Evolutionary conservation across 2,888 invertebrate genomes (phyloP).

Genomic region (Laothoe populi): DNA sequence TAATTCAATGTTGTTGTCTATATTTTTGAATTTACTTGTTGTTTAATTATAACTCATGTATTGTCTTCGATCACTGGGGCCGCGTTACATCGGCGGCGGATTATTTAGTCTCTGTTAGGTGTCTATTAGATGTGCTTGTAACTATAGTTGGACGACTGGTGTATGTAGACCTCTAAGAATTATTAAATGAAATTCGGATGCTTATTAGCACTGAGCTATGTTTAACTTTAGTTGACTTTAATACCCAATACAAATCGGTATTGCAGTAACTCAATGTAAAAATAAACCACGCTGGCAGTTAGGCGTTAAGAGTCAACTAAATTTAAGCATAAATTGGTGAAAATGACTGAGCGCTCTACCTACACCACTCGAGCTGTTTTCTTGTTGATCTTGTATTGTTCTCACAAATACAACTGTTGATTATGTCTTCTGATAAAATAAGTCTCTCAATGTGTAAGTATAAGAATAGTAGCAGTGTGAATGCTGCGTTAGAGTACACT

Average conservation of each 20-base stretch:
- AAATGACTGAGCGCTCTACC: neutral
- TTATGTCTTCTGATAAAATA: slow-evolving; percentile 62
- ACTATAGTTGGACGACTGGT: slow-evolving; percentile 47
- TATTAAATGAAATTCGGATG: no score
- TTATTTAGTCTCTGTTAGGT: slow-evolving; percentile 70
- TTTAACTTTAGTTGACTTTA: neutral
- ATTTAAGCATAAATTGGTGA: neutral
- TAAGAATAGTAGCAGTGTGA: neutral
- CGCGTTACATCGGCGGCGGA: slow-evolving; percentile 61
- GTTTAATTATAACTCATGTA: slow-evolving; percentile 80
- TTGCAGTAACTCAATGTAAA: no score
- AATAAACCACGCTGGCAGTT: no score
- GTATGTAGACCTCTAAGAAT: neutral
- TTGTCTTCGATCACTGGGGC: slow-evolving; percentile 82
- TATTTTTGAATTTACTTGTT: slow-evolving; percentile 81
- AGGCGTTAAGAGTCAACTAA: no score
- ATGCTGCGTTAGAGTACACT: neutral
- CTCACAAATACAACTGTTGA: slow-evolving; percentile 59
- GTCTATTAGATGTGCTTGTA: slow-evolving; percentile 74
- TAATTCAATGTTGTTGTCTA: slow-evolving; percentile 81
- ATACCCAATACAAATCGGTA: no score
- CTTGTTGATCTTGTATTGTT: slow-evolving; percentile 71
- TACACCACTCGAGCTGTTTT: slow-evolving; percentile 41
- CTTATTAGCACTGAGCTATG: neutral
- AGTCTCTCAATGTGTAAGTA: slow-evolving; percentile 32